Base-by-base conservation (phyloP, 1,140 invertebrate genomes). In the Nasonia giraulti region DNA sequence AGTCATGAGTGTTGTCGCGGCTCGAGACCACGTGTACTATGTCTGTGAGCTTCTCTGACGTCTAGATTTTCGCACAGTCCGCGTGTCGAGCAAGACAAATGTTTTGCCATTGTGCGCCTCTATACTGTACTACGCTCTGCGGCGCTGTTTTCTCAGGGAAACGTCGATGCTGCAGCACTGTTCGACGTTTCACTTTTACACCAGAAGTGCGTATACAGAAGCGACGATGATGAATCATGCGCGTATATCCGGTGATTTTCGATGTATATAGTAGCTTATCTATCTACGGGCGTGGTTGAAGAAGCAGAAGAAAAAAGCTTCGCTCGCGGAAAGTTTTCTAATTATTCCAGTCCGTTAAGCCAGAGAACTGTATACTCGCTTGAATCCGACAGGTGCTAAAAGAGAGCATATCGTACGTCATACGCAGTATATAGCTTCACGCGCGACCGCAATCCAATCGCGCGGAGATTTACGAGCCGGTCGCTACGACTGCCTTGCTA, bases 391-490 rank as follows among this genome's bases (percentile, higher is more conserved):
- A 81, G 78, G 78, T 80, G 78, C 62, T 69, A 69, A 66, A 78
- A 55, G 73, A 76, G 55, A 76, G 55, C 55, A 62, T 62, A 62
- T 62, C 55, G 55, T 55, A 55, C 73, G 73, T 83, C 80, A 77
- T 85, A 85, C 40, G 40, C 17, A n/a, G 55, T 62, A n/a, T 62
- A 62, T 17, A 44, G 40, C 40, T 44, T 40, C 78, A 37, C 33
- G 33, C 33, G 20, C 79, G 17, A 69, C 50, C 74, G 81, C 79
- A 85, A 76, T 87, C 78, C 80, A 81, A 87, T 69, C 69, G 77
- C 75, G 55, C 50, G 47, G 82, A 80, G 85, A 87, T 79, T 87
- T 76, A 71, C 50, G 79, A 73, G 79, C 79, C 20, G 37, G 37
- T 37, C 68, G 85, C 66, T 76, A 4, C 71, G 2, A 4, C 4